Percentiles rank a stretch among this genome's conserved stretches.
phyloP scores from a whole-genome alignment of 2,888 invertebrate species.

The Hypselothyrea guttata region DNA sequence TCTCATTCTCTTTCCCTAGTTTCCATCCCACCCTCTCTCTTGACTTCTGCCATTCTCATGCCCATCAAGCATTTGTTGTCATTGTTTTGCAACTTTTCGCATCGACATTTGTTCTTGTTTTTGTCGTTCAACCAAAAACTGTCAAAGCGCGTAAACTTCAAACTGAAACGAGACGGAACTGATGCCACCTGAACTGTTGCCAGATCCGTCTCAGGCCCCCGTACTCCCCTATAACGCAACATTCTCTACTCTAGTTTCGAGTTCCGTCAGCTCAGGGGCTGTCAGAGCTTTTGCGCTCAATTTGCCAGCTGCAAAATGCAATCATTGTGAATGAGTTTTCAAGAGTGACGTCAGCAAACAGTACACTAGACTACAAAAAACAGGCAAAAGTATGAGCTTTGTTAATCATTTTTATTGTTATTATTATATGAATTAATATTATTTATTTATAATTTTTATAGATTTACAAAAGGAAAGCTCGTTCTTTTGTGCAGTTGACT shows the following conservation, averaged over 20 bases:
- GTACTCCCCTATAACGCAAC: background rate
- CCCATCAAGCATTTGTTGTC: conserved; percentile 24
- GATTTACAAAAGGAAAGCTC: no score
- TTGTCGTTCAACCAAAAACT: conserved; percentile 42
- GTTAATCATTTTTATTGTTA: no score
- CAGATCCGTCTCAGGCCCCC: conserved; percentile 5
- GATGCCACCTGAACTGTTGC: conserved; percentile 65
- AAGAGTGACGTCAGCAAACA: conserved; percentile 48
- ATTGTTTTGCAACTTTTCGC: conserved; percentile 47
- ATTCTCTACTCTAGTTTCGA: no score
- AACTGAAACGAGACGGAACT: conserved; percentile 75
- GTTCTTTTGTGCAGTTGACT: no score
- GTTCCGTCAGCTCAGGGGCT: conserved; percentile 27
- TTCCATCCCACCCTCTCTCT: background rate
- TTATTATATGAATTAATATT: no score
- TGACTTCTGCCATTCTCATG: background rate
- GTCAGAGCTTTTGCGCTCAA: conserved; percentile 74
- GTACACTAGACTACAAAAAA: background rate
- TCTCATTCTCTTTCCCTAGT: no score
- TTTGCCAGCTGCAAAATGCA: conserved; percentile 59
- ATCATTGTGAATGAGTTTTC: conserved; percentile 62
- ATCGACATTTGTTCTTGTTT: conserved; percentile 33
- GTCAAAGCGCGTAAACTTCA: conserved; percentile 75
- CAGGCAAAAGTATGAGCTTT: no score
- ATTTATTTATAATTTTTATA: no score